phyloP scores from a whole-genome alignment of 2,797 vertebrate species.

The Scleropages formosus region DNA sequence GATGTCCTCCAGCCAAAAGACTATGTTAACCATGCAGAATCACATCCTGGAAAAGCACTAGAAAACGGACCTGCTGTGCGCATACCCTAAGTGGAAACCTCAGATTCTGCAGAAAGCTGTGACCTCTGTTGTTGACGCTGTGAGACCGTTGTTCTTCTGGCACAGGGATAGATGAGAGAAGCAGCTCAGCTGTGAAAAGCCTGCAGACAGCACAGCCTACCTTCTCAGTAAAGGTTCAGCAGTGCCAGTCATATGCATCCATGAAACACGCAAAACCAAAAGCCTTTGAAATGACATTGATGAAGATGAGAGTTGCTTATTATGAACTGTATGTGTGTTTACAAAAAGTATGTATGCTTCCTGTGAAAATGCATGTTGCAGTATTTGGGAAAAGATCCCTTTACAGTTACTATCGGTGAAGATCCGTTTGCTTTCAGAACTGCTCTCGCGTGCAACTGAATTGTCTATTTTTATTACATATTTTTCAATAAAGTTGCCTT shows the following conservation, averaged over 20 bases:
- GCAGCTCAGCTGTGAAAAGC: too few species aligned
- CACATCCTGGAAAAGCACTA: background rate
- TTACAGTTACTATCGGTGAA: background rate
- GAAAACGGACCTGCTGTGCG: conserved; percentile 37
- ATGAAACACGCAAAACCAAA: background rate
- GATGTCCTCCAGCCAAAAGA: conserved; percentile 52
- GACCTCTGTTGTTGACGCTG: too few species aligned
- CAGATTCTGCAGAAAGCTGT: conserved; percentile 73
- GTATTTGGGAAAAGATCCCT: conserved; percentile 6
- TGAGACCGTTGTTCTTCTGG: too few species aligned
- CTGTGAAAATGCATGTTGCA: conserved; percentile 5
- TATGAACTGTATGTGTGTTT: background rate
- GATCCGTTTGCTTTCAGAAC: background rate
- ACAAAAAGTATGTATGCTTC: background rate
- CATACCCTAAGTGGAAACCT: conserved; percentile 69
- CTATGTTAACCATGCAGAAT: conserved; percentile 55
- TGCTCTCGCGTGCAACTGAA: background rate
- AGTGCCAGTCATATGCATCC: background rate
- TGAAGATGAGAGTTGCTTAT: background rate
- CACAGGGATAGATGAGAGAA: too few species aligned
- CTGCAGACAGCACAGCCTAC: background rate
- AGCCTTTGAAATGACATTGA: background rate
- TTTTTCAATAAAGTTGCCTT: background rate
- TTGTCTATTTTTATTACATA: too few species aligned
- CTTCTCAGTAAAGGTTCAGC: conserved; percentile 1